Evolutionary conservation across 2,113 vertebrate genomes (phyloP).

Genomic region (Caranx ignobilis): DNA sequence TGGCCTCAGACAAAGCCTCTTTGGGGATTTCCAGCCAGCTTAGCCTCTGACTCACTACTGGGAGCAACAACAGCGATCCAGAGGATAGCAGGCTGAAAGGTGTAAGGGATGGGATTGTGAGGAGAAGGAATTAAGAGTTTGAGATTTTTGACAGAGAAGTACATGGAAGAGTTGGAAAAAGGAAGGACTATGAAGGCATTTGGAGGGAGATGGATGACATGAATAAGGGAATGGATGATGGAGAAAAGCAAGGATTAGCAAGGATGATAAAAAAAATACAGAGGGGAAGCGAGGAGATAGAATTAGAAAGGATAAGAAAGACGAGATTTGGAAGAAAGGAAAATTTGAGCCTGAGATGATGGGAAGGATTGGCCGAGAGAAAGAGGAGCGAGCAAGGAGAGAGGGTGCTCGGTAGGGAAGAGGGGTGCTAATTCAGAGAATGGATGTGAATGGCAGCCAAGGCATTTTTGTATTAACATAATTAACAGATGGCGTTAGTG

Average conservation of each 20-base stretch:
- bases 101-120: conserved; percentile 46
- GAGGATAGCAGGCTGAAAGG: conserved; percentile 44
- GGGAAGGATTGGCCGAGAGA: conserved; percentile 64
- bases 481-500: conserved; percentile 86
- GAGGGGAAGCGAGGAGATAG: conserved; percentile 56
- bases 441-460: conserved; percentile 78
- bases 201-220: conserved; percentile 40
- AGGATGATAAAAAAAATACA: conserved; percentile 53
- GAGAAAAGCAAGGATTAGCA: conserved; percentile 58
- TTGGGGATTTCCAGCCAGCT: conserved; percentile 77
- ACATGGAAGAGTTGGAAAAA: conserved; percentile 42
- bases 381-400: conserved; percentile 53
- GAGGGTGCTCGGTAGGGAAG: conserved; percentile 56
- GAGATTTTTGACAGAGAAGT: conserved; percentile 55
- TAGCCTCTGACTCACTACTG: conserved; percentile 68
- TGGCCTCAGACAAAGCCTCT: conserved; percentile 85
- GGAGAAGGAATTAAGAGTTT: conserved; percentile 62
- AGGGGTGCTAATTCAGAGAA: conserved; percentile 75
- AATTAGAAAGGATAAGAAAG: conserved; percentile 75
- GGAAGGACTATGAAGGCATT: conserved; percentile 43
- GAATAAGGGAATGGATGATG: conserved; percentile 55
- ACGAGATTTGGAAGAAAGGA: conserved; percentile 62
- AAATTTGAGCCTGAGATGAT: conserved; percentile 56
- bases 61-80: conserved; percentile 56
- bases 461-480: conserved; percentile 83